Percentiles rank a stretch among this genome's conserved stretches.
Conservation (phyloP, 1,140 invertebrate species). For the Maniola jurtina region DNA sequence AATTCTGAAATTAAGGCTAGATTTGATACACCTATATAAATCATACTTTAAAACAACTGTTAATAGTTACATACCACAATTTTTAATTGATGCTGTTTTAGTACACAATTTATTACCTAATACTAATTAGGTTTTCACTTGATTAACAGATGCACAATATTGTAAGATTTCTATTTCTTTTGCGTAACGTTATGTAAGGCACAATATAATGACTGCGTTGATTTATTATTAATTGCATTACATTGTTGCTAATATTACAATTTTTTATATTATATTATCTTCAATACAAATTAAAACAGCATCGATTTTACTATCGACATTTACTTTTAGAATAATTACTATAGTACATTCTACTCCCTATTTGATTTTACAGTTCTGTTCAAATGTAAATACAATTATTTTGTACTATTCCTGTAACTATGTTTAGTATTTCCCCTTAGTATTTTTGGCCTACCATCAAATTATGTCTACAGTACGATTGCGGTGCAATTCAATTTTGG, state of each 20-base stretch:
- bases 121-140: no score
- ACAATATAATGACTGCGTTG: no score
- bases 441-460: not conserved
- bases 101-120: not conserved
- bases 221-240: no score
- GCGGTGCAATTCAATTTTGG: no score
- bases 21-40: not conserved
- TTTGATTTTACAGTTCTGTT: slow-evolving; percentile 2
- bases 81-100: slow-evolving; percentile 23
- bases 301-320: not conserved
- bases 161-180: no score
- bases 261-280: not conserved
- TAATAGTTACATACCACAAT: slow-evolving; percentile 23
- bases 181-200: no score
- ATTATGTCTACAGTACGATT: no score
- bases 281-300: slow-evolving; percentile 15
- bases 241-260: not conserved
- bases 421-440: slow-evolving; percentile 2
- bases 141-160: no score
- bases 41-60: slow-evolving; percentile 6
- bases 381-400: slow-evolving; percentile 10
- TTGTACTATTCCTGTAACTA: slow-evolving; percentile 11
- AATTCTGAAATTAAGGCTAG: not conserved
- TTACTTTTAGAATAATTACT: slow-evolving; percentile 3
- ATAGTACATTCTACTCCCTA: not conserved